Evolutionary conservation across 2,888 invertebrate species (phyloP).

Genomic region (Bruchidius siliquastri): DNA sequence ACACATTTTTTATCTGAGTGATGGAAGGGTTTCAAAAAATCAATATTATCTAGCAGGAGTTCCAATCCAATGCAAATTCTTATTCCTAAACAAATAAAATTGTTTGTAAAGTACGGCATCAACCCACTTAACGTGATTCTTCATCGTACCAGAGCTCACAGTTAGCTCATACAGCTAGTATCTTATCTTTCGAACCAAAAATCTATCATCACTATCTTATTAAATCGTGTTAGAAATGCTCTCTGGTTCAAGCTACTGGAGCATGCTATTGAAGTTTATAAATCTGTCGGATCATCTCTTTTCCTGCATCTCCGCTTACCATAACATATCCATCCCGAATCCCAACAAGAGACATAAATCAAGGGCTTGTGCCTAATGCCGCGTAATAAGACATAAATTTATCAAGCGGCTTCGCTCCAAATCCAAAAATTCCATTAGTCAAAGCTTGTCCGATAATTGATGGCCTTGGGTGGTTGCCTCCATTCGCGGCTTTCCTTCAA

Average conservation of each 20-base stretch:
- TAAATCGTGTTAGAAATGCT: background rate
- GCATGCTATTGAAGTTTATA: background rate
- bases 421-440: constrained; percentile 13
- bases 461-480: constrained; percentile 9
- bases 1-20: no score
- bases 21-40: no score
- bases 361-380: constrained; percentile 3
- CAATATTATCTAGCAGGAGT: no score
- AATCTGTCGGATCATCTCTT: background rate
- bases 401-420: constrained; percentile 10
- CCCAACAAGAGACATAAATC: background rate
- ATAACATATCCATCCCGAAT: background rate
- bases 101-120: no score
- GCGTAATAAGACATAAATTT: constrained; percentile 11
- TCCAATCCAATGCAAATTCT: no score
- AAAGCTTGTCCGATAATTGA: constrained; percentile 14
- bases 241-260: background rate
- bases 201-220: no score
- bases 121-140: no score
- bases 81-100: no score
- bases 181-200: no score
- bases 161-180: no score
- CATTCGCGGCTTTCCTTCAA: constrained; percentile 6
- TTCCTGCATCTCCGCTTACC: background rate
- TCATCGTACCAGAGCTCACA: no score